phyloP scores from a whole-genome alignment of 2,113 vertebrate genomes.

The Pandion haliaetus region DNA sequence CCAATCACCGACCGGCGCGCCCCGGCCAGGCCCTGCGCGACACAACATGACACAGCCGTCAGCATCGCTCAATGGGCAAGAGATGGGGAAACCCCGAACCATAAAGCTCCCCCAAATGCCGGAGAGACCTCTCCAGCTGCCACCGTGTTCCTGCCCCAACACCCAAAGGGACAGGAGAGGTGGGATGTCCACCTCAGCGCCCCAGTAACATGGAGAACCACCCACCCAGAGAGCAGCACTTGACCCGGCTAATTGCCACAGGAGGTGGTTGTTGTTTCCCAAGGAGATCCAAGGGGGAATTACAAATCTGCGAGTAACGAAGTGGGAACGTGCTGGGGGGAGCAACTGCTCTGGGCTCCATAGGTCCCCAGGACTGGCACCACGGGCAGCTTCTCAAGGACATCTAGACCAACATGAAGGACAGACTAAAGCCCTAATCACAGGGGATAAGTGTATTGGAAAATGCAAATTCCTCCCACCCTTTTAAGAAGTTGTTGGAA shows the following conservation, averaged over 20 bases:
- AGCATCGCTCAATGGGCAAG: rapidly evolving
- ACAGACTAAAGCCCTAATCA: background rate
- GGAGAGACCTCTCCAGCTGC: background rate
- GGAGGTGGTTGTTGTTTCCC: background rate
- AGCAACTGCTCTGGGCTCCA: background rate
- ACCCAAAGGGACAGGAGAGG: background rate
- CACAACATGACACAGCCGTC: background rate
- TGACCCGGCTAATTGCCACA: rapidly evolving
- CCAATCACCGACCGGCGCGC: slow-evolving; percentile 89
- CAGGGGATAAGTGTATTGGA: background rate
- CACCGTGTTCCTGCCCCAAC: background rate
- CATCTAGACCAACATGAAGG: background rate
- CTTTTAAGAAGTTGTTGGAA: background rate
- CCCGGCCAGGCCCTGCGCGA: slow-evolving; percentile 74
- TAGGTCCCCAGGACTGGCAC: background rate
- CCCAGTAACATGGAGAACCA: background rate
- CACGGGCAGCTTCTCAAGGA: background rate
- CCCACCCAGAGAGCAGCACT: background rate
- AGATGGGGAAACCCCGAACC: background rate
- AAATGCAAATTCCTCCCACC: background rate
- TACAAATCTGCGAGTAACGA: background rate
- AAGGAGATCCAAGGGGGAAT: background rate
- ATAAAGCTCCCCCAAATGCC: background rate
- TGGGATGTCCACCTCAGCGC: background rate
- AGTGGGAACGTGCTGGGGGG: background rate